Conservation (phyloP, 2,888 invertebrate species). For the Heliconius ismenius region DNA sequence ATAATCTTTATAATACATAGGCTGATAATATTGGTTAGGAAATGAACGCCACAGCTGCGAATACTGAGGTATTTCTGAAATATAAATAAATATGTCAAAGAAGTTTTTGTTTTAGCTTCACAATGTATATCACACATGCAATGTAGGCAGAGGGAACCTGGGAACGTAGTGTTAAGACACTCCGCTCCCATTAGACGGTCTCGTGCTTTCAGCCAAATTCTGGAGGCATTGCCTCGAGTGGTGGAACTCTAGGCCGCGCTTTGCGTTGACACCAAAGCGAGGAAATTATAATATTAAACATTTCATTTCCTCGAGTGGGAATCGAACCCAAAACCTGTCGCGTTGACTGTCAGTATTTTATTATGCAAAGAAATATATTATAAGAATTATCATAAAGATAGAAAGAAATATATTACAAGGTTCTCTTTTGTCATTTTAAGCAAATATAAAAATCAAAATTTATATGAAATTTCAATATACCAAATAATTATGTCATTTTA, state of each 20-base stretch:
- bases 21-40: constrained; percentile 24
- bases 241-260: neutral
- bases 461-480: too few species aligned
- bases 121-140: neutral
- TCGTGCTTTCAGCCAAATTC: neutral
- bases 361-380: too few species aligned
- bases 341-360: too few species aligned
- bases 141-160: neutral
- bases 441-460: too few species aligned
- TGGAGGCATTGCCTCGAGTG: neutral
- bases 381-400: too few species aligned
- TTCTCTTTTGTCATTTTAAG: too few species aligned
- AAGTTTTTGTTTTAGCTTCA: too few species aligned
- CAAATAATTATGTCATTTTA: too few species aligned
- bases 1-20: constrained; percentile 33
- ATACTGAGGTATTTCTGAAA: constrained; percentile 29
- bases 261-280: neutral
- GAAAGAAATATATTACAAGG: too few species aligned
- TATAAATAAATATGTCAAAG: neutral
- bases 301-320: too few species aligned
- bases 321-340: too few species aligned
- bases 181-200: neutral
- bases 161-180: neutral
- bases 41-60: constrained; percentile 30
- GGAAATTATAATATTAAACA: too few species aligned